A percentile compares a stretch with the other conserved stretches of the same genome.
These are phyloP conservation scores for Dunckerocampus dactyliophorus DNA, from an alignment of 2,113 vertebrate genomes.

Conservation along the genomic window DNA sequence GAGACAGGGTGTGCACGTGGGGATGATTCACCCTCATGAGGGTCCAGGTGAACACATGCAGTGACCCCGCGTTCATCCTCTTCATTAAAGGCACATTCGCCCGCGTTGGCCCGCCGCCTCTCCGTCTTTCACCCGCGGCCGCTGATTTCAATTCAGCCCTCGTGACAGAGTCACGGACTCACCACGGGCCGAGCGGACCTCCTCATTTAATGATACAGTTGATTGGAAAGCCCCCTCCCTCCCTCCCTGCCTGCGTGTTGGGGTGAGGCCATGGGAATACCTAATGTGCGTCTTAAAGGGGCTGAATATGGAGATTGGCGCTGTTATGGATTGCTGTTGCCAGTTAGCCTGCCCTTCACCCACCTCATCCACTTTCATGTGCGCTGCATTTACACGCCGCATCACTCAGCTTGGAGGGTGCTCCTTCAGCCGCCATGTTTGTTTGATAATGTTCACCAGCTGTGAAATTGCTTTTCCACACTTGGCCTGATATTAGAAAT, in stretches of 20 bases:
- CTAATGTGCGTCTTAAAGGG: slow-evolving; percentile 55
- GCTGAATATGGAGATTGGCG: slow-evolving; percentile 59
- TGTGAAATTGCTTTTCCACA: slow-evolving; percentile 73
- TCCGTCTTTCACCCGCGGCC: slow-evolving; percentile 60
- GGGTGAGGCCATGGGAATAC: slow-evolving; percentile 35
- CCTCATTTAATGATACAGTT: slow-evolving; percentile 67
- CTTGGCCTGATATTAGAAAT: slow-evolving; percentile 61
- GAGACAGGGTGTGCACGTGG: neutral
- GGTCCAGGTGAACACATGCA: slow-evolving; percentile 6
- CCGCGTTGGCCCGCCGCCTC: slow-evolving; percentile 29
- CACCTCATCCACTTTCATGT: slow-evolving; percentile 43
- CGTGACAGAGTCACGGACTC: slow-evolving; percentile 32
- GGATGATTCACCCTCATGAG: neutral
- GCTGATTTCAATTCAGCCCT: slow-evolving; percentile 50
- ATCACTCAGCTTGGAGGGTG: slow-evolving; percentile 49
- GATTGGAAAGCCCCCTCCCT: slow-evolving; percentile 49
- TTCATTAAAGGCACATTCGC: slow-evolving; percentile 66
- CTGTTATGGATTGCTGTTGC: slow-evolving; percentile 49
- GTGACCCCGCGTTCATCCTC: slow-evolving; percentile 46
- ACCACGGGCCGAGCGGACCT: slow-evolving; percentile 33
- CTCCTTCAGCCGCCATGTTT: slow-evolving; percentile 53
- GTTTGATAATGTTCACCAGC: slow-evolving; percentile 69
- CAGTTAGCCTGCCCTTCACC: slow-evolving; percentile 61
- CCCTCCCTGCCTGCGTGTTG: slow-evolving; percentile 6
- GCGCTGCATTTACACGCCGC: slow-evolving; percentile 36